Conservation (phyloP, 2,113 vertebrate genomes). For the Periophthalmus modestus region DNA sequence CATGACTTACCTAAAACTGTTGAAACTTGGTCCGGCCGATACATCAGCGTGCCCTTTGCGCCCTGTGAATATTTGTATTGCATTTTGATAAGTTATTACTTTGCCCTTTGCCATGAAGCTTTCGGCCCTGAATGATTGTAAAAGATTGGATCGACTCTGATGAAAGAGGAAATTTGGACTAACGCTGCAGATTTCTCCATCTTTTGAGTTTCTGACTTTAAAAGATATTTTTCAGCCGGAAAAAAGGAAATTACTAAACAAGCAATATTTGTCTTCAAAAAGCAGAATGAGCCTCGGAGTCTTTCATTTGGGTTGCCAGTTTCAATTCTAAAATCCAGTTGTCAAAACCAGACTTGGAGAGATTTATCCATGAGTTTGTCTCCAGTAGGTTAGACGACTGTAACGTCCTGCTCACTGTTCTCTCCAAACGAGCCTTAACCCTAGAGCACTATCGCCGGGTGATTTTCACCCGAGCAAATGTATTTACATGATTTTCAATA, state of each 20-base stretch:
- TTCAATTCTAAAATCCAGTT: too few relatives aligned
- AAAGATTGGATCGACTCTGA: neutral
- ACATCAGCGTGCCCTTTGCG: slow-evolving; percentile 1
- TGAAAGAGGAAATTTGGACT: neutral
- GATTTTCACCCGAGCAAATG: too few relatives aligned
- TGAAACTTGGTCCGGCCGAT: neutral
- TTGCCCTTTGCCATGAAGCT: slow-evolving; percentile 5
- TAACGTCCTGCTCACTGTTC: too few relatives aligned
- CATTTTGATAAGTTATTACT: slow-evolving; percentile 23
- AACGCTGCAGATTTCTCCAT: neutral
- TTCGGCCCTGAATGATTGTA: neutral
- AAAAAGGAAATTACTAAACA: neutral
- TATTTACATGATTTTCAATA: too few relatives aligned
- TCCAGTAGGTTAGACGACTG: too few relatives aligned
- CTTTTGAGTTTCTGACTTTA: neutral
- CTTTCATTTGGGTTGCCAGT: too few relatives aligned
- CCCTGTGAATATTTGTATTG: slow-evolving; percentile 3
- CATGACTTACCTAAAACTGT: neutral
- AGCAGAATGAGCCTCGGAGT: too few relatives aligned
- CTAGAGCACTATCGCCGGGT: too few relatives aligned
- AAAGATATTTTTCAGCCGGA: neutral
- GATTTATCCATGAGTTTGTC: too few relatives aligned
- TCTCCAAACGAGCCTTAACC: too few relatives aligned
- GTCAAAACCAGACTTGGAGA: too few relatives aligned
- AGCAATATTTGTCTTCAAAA: neutral